These are phyloP conservation scores for Tenthredo distinguenda DNA, from an alignment of 2,888 invertebrate species.

Conservation along the genomic window DNA sequence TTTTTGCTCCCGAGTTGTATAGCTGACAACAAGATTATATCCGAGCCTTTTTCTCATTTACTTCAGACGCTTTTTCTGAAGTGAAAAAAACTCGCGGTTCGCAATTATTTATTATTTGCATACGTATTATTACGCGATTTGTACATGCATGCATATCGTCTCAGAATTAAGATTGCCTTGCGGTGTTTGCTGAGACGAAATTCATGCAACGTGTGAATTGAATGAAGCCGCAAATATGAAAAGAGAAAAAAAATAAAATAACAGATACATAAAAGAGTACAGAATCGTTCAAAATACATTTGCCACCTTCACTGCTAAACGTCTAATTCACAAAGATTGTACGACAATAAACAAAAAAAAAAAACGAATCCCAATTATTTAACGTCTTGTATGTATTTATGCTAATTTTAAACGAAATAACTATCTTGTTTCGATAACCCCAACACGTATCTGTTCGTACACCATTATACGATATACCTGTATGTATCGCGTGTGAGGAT, in stretches of 20 bases:
- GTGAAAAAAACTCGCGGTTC: neutral
- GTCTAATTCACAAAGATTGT: neutral
- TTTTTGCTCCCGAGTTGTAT: neutral
- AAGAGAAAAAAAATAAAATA: neutral
- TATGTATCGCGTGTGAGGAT: too few relatives aligned
- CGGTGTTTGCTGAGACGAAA: neutral
- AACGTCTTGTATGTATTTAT: neutral
- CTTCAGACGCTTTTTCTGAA: neutral
- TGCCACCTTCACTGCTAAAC: neutral
- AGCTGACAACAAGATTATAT: neutral
- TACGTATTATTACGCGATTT: neutral
- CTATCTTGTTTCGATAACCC: slow-evolving; percentile 3
- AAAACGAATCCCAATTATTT: neutral
- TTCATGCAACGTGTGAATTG: slow-evolving; percentile 14
- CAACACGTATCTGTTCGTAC: neutral
- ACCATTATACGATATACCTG: neutral
- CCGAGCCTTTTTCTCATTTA: neutral
- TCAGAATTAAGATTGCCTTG: neutral
- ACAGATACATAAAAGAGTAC: too few relatives aligned
- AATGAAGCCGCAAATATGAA: neutral
- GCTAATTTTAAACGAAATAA: neutral
- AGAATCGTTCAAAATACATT: neutral
- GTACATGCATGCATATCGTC: neutral
- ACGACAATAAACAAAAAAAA: neutral
- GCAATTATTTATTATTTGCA: slow-evolving; percentile 8